Evolutionary conservation across 2,888 invertebrate species (phyloP).

Genomic region (Macrophya alboannulata): DNA sequence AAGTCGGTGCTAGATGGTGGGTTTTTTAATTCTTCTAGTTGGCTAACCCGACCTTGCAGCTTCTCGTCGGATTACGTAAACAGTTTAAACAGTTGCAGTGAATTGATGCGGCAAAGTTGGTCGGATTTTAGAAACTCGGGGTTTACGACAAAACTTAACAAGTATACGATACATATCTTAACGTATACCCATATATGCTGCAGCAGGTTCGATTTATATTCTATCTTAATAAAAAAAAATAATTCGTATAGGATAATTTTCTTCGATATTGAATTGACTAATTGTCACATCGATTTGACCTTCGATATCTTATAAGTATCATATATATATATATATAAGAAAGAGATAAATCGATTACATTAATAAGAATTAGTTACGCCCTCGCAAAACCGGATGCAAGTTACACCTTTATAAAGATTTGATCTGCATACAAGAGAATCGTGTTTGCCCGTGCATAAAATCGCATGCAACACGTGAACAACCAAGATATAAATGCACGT

Average conservation of each 20-base stretch:
- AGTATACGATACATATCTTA: too few species aligned
- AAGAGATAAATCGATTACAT: not conserved
- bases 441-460: slow-evolving; percentile 52
- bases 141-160: not conserved
- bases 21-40: slow-evolving; percentile 38
- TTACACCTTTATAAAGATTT: slow-evolving; percentile 38
- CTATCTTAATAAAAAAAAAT: too few species aligned
- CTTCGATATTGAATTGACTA: not conserved
- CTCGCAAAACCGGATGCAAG: slow-evolving; percentile 50
- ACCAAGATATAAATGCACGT: slow-evolving; percentile 30
- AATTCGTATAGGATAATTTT: not conserved
- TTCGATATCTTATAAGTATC: not conserved
- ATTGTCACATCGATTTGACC: slow-evolving; percentile 2
- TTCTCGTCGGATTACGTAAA: slow-evolving; percentile 27
- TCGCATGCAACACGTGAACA: slow-evolving; percentile 44
- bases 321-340: too few species aligned
- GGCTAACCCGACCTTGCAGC: slow-evolving; percentile 51
- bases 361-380: slow-evolving; percentile 13
- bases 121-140: slow-evolving; percentile 10
- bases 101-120: slow-evolving; percentile 34
- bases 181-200: too few species aligned
- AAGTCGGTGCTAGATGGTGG: slow-evolving; percentile 59
- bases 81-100: slow-evolving; percentile 19
- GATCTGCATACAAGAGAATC: slow-evolving; percentile 13
- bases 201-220: too few species aligned